These are phyloP conservation scores for Alligator mississippiensis DNA, from an alignment of 2,113 vertebrate genomes.

Conservation along the genomic window DNA sequence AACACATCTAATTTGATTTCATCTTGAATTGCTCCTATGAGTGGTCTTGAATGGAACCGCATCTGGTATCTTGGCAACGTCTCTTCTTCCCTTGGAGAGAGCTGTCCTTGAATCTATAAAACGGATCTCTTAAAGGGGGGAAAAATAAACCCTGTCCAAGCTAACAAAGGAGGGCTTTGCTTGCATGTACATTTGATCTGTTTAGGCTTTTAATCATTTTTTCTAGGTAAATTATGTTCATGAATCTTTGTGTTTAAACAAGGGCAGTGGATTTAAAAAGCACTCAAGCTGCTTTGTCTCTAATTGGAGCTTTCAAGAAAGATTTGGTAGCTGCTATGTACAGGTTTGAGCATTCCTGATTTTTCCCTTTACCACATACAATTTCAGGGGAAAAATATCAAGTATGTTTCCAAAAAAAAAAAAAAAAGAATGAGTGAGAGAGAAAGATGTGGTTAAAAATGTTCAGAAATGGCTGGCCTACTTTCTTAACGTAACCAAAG, in stretches of 20 bases:
- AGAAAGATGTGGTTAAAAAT: not conserved
- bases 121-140: conserved; percentile 39
- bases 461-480: not conserved
- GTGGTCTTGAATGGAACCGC: conserved; percentile 74
- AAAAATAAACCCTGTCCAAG: not conserved
- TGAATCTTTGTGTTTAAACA: not conserved
- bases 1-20: conserved; percentile 78
- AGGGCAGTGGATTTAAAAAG: conserved; percentile 25
- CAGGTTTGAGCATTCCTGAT: conserved; percentile 8
- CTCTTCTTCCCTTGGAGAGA: conserved; percentile 65
- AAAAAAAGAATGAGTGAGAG: not conserved
- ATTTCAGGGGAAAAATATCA: not conserved
- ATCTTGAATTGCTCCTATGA: conserved; percentile 76
- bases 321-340: conserved; percentile 1
- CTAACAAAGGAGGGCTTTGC: conserved; percentile 51
- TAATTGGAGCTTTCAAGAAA: conserved; percentile 36
- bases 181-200: not conserved
- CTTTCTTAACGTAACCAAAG: conserved; percentile 2
- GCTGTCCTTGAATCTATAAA: conserved; percentile 73
- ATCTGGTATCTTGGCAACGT: conserved; percentile 77
- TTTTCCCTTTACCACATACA: not conserved
- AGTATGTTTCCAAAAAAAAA: not conserved
- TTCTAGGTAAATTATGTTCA: not conserved
- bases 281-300: not conserved
- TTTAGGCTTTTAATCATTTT: conserved; percentile 1